phyloP scores from a whole-genome alignment of 2,113 vertebrate species.

The Scophthalmus maximus region DNA sequence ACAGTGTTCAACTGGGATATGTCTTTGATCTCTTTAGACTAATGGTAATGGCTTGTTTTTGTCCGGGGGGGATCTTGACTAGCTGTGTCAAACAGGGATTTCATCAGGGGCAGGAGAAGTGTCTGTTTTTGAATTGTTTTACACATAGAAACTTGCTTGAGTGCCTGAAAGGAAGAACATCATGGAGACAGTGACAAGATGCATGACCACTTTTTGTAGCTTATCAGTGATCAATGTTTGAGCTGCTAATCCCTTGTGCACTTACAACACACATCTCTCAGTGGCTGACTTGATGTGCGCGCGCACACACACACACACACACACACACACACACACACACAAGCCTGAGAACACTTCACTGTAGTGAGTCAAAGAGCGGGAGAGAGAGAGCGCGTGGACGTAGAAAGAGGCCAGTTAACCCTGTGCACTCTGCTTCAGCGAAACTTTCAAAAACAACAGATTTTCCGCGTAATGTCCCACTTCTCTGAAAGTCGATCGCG shows the following conservation, averaged over 20 bases:
- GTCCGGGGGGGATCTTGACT: conserved; percentile 68
- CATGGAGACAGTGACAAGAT: conserved; percentile 53
- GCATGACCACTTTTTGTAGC: conserved; percentile 58
- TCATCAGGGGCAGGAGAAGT: conserved; percentile 50
- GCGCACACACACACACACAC: conserved; percentile 12
- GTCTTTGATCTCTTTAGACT: conserved; percentile 80
- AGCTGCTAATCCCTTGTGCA: conserved; percentile 69
- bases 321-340: background rate
- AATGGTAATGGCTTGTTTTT: conserved; percentile 78
- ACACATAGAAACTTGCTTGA: conserved; percentile 38
- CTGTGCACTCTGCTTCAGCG: background rate
- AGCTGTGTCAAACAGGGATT: conserved; percentile 79
- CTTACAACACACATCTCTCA: conserved; percentile 64
- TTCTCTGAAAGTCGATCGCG: conserved; percentile 6
- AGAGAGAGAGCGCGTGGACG: background rate
- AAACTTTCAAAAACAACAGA: background rate
- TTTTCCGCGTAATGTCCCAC: background rate
- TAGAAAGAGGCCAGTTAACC: conserved; percentile 19
- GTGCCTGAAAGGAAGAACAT: conserved; percentile 45
- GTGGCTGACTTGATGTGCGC: conserved; percentile 26
- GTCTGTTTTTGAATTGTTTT: conserved; percentile 57
- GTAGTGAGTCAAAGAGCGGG: conserved; percentile 8
- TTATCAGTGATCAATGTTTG: conserved; percentile 75
- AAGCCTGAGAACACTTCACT: conserved; percentile 23
- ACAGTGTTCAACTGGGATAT: conserved; percentile 54